Base-by-base conservation (phyloP, 2,888 invertebrate genomes). In the Athrips mouffetella region DNA sequence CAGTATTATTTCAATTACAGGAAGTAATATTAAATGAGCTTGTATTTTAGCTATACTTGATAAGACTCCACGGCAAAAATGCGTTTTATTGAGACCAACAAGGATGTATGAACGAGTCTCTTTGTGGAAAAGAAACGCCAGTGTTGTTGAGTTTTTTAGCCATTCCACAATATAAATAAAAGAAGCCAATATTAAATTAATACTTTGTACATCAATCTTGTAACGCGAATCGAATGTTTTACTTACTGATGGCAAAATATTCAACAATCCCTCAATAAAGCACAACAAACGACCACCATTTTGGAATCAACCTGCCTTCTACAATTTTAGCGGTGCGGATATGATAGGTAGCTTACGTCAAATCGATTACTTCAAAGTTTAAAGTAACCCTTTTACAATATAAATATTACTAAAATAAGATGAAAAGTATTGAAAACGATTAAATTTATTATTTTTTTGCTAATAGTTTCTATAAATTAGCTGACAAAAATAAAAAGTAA, bases 251-350 rank as follows among this genome's bases (percentile, higher is more conserved):
- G 53, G 37, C 53, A 58, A 65, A 65, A 64, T 60, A 60, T 67
- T 60, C 66, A 72, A 67, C 73, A 75, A 68, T 79, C 74, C 78
- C 74, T 66, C 74, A 65, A 59, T 64, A 71, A 80, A 87, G 85
- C 88, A 89, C 89, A 89, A 89, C 89, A 89, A 89, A 89, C 87
- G 86, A 65, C 85, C 79, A 84, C 89, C 89, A 89, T 89, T 82
- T 89, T 89, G 88, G 83, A 86, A 76, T 76, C 75, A 79, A 78
- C 76, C 70, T 71, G 67, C 62, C 59, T 45, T n/a, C 25, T 51
- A 58, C 66, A 65, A 65, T 63, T 69, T 47, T 65, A n/a, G 59
- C 58, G 63, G 67, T 70, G 65, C 77, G 80, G 79, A 78, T 71
- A 67, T 74, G 52, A 55, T n/a, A n/a, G n/a, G n/a, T n/a, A 59